A percentile compares a stretch with the other conserved stretches of the same genome.
phyloP scores from a whole-genome alignment of 2,797 vertebrate genomes.

The Darevskia nairensis region DNA sequence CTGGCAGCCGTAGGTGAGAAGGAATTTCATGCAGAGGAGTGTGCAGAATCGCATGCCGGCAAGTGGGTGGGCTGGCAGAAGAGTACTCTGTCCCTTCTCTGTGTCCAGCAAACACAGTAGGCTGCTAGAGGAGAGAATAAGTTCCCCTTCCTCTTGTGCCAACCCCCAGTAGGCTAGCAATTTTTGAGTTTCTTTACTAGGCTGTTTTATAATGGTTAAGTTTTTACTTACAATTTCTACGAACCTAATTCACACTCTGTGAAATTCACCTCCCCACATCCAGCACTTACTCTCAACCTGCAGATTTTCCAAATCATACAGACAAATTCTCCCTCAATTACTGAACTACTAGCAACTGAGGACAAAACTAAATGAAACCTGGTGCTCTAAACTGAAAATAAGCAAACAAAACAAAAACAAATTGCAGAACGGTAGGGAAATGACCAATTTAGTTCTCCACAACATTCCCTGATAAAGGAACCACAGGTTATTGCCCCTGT shows the following conservation, averaged over 20 bases:
- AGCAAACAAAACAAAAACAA: not conserved
- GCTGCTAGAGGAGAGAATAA: not conserved
- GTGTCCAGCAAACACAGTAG: not conserved
- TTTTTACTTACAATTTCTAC: not conserved
- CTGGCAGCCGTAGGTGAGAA: no score
- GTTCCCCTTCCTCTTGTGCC: not conserved
- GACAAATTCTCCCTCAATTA: not conserved
- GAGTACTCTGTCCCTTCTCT: no score
- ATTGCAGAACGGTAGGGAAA: not conserved
- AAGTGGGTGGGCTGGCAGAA: no score
- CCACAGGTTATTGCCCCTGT: not conserved
- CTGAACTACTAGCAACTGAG: not conserved
- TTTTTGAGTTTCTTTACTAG: not conserved
- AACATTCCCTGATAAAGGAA: not conserved
- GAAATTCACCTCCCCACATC: not conserved
- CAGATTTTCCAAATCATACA: not conserved
- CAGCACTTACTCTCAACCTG: not conserved
- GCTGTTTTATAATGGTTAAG: not conserved
- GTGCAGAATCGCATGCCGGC: no score
- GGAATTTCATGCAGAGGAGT: no score
- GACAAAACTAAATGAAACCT: not conserved
- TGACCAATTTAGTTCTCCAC: not conserved
- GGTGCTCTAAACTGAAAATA: not conserved
- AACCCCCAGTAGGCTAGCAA: not conserved
- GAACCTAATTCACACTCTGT: not conserved